Evolutionary conservation across 1,140 invertebrate genomes (phyloP).

Genomic region (Philopotamus ludificatus): DNA sequence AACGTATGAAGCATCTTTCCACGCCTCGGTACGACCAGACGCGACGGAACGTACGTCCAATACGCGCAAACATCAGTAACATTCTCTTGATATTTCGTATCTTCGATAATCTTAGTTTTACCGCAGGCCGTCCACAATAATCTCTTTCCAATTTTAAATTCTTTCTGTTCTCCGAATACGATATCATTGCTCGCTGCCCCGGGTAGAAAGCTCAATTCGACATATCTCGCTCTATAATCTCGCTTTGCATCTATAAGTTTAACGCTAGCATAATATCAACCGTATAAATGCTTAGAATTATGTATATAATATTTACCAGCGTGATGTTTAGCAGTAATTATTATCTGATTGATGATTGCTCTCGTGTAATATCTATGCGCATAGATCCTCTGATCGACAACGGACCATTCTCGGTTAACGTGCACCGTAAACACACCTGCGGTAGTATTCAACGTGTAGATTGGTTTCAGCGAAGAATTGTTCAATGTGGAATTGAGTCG

Average conservation of each 20-base stretch:
- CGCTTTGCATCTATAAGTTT: slow-evolving; percentile 17
- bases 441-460: slow-evolving; percentile 51
- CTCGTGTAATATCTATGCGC: slow-evolving; percentile 59
- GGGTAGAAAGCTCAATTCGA: slow-evolving; percentile 49
- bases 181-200: slow-evolving; percentile 50
- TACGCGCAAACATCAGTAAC: slow-evolving; percentile 50
- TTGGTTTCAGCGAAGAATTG: slow-evolving; percentile 43
- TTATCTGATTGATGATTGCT: slow-evolving; percentile 58
- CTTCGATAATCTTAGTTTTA: slow-evolving; percentile 49
- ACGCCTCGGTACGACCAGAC: slow-evolving; percentile 51
- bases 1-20: slow-evolving; percentile 52
- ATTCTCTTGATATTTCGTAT: slow-evolving; percentile 50
- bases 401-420: slow-evolving; percentile 51
- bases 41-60: slow-evolving; percentile 55
- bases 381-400: slow-evolving; percentile 56
- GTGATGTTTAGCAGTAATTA: slow-evolving; percentile 44
- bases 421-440: slow-evolving; percentile 51
- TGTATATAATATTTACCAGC: slow-evolving; percentile 20
- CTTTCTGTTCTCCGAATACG: slow-evolving; percentile 45
- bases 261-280: too few relatives aligned
- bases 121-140: slow-evolving; percentile 50
- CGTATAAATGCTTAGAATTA: background rate
- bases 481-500: slow-evolving; percentile 52
- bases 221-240: slow-evolving; percentile 50
- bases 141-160: slow-evolving; percentile 47